Conservation (phyloP, 2,797 vertebrate genomes). For the Apogon talboti region DNA sequence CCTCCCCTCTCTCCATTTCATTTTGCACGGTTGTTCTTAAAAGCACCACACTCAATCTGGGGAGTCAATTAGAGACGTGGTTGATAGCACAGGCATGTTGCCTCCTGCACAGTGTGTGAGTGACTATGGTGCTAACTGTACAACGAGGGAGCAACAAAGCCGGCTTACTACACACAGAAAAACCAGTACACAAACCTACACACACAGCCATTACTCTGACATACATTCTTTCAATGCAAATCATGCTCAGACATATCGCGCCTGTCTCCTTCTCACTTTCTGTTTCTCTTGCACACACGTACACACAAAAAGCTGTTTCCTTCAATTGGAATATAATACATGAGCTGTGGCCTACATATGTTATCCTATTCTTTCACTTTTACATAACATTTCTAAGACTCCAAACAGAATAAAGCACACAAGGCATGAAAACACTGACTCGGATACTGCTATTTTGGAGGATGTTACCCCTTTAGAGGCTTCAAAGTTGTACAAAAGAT, state of each 20-base stretch:
- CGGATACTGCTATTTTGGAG: slow-evolving; percentile 40
- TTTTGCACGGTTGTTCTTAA: slow-evolving; percentile 13
- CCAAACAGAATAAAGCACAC: slow-evolving; percentile 40
- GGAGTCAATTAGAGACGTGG: slow-evolving; percentile 42
- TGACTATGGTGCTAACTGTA: slow-evolving; percentile 30
- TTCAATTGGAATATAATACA: slow-evolving; percentile 28
- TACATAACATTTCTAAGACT: slow-evolving; percentile 50
- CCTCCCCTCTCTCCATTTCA: not conserved
- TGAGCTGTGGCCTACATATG: slow-evolving; percentile 59
- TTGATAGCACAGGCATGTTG: slow-evolving; percentile 29
- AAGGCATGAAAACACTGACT: slow-evolving; percentile 36
- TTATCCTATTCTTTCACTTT: slow-evolving; percentile 42
- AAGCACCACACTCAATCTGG: slow-evolving; percentile 27
- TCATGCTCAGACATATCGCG: slow-evolving; percentile 6
- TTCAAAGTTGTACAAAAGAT: slow-evolving; percentile 46
- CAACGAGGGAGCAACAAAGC: slow-evolving; percentile 24
- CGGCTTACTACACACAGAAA: slow-evolving; percentile 1
- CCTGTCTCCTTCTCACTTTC: not conserved
- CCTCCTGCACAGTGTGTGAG: slow-evolving; percentile 40
- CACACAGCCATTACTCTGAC: slow-evolving; percentile 2
- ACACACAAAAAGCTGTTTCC: slow-evolving; percentile 15
- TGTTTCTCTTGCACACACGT: slow-evolving; percentile 19
- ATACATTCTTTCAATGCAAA: slow-evolving; percentile 21
- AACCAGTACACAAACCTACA: not conserved
- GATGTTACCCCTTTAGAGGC: slow-evolving; percentile 22